A percentile compares a stretch with the other conserved stretches of the same genome.
Evolutionary conservation across 2,113 vertebrate species (phyloP).

Genomic region (Cinclus cinclus): DNA sequence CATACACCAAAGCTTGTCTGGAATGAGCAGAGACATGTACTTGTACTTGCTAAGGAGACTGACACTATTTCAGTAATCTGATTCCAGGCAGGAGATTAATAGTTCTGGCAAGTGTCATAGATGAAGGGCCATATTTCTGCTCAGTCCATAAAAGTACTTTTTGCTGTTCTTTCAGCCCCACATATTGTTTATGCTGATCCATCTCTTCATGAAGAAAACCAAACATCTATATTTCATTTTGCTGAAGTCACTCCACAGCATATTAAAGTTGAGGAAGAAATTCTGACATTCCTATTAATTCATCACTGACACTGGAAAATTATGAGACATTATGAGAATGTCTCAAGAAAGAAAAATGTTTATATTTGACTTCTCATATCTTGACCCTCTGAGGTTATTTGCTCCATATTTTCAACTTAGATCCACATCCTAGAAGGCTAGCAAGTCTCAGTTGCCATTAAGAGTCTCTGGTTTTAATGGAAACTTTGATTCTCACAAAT

Average conservation of each 20-base stretch:
- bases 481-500: background rate
- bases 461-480: background rate
- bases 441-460: background rate
- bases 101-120: background rate
- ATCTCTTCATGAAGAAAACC: background rate
- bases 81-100: background rate
- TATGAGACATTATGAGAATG: background rate
- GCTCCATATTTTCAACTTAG: slow-evolving; percentile 24
- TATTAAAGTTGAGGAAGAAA: background rate
- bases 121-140: background rate
- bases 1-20: background rate
- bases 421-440: background rate
- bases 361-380: background rate
- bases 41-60: background rate
- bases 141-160: background rate
- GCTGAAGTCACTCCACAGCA: background rate
- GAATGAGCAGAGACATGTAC: background rate
- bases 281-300: background rate
- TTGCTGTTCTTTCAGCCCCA: background rate
- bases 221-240: slow-evolving; percentile 10
- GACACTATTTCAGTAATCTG: background rate
- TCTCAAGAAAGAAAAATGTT: slow-evolving; percentile 50
- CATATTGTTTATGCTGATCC: slow-evolving; percentile 1
- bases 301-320: slow-evolving; percentile 3
- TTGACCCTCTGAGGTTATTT: slow-evolving; percentile 38